These are phyloP conservation scores for Xenopus laevis DNA, from an alignment of 2,113 vertebrate genomes.

Conservation along the genomic window DNA sequence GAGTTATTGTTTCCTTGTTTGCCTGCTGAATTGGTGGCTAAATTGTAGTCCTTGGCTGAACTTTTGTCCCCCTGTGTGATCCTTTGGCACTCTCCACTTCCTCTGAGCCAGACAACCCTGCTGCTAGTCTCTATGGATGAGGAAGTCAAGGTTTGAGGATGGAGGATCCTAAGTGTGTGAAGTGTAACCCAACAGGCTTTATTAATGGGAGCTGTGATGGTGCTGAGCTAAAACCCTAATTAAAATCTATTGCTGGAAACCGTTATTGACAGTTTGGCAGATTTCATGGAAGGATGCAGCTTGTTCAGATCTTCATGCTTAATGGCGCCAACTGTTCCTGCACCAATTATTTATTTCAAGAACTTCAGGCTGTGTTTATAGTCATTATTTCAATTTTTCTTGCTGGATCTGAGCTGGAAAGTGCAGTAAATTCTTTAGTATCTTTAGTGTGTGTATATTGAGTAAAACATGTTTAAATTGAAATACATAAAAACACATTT, in stretches of 20 bases:
- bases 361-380: conserved; percentile 20
- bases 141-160: conserved; percentile 19
- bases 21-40: conserved; percentile 16
- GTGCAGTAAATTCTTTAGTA: background rate
- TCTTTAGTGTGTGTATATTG: no score
- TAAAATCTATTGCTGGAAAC: conserved; percentile 16
- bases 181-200: conserved; percentile 22
- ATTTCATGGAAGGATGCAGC: conserved; percentile 35
- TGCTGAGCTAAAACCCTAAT: conserved; percentile 17
- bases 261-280: conserved; percentile 20
- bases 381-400: background rate
- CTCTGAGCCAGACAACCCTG: conserved; percentile 22
- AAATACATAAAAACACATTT: no score
- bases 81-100: conserved; percentile 33
- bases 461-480: no score
- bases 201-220: conserved; percentile 9
- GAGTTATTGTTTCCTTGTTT: conserved; percentile 30
- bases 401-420: background rate
- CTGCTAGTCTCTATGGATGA: conserved; percentile 24
- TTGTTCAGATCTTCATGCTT: conserved; percentile 12
- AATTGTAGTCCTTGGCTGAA: conserved; percentile 35
- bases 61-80: conserved; percentile 30
- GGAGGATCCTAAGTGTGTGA: conserved; percentile 32
- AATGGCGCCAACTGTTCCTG: conserved; percentile 31
- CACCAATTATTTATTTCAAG: conserved; percentile 21